phyloP scores from a whole-genome alignment of 2,888 invertebrate species.

The Tricholauxania praeusta region DNA sequence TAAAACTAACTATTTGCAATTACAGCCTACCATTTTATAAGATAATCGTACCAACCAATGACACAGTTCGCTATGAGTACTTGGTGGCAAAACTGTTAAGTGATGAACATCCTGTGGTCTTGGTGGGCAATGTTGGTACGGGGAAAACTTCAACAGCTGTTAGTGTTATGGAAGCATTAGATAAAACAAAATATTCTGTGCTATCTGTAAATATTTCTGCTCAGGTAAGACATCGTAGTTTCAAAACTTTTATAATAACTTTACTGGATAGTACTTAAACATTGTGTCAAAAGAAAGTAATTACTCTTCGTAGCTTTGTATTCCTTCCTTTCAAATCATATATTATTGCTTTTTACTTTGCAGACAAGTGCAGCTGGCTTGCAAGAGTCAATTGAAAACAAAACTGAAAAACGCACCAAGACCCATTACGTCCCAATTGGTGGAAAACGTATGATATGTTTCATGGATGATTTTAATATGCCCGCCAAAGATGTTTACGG shows the following conservation, averaged over 20 bases:
- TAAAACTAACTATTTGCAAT: not conserved
- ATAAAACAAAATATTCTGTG: constrained; percentile 72
- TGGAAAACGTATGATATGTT: constrained; percentile 86
- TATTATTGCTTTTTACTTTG: not conserved
- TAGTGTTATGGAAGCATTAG: constrained; percentile 73
- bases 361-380: constrained; percentile 86
- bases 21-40: constrained; percentile 82
- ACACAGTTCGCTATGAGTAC: constrained; percentile 86
- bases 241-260: too few species aligned
- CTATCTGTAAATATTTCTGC: constrained; percentile 90
- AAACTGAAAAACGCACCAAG: constrained; percentile 90
- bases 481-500: constrained; percentile 90
- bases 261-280: too few species aligned
- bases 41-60: constrained; percentile 88
- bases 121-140: constrained; percentile 89
- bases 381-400: constrained; percentile 86
- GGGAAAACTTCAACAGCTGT: constrained; percentile 86
- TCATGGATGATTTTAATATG: constrained; percentile 95
- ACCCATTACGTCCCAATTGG: constrained; percentile 84
- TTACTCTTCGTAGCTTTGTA: not conserved
- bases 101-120: constrained; percentile 77
- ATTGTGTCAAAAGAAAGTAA: too few species aligned
- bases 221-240: constrained; percentile 68
- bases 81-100: constrained; percentile 76
- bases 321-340: not conserved